Percentiles rank a stretch among this genome's conserved stretches.
Conservation (phyloP, 2,888 invertebrate species). For the Tanytarsus gracilentus region DNA sequence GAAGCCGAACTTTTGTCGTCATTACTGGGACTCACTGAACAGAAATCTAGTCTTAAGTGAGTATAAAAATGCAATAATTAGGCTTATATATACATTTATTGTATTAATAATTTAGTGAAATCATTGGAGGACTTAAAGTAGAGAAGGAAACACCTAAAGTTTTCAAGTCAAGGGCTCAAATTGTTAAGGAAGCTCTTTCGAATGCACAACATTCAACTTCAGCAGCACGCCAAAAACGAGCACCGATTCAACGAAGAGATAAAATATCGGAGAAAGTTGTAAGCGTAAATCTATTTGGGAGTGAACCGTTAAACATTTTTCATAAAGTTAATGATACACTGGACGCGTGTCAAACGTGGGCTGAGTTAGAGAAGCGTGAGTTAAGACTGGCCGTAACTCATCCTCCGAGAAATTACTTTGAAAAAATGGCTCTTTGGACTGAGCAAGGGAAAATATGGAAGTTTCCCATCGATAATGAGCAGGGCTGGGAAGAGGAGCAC, state of each 20-base stretch:
- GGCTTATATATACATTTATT: constrained; percentile 14
- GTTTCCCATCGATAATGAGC: constrained; percentile 96
- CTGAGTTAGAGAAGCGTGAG: constrained; percentile 54
- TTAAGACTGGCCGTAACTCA: constrained; percentile 57
- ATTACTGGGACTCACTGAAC: constrained; percentile 46
- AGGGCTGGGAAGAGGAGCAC: constrained; percentile 62
- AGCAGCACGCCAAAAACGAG: neutral
- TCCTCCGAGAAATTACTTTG: constrained; percentile 79
- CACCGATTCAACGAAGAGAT: constrained; percentile 34
- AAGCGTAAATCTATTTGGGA: constrained; percentile 56
- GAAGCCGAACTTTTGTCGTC: constrained; percentile 65
- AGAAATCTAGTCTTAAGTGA: constrained; percentile 32
- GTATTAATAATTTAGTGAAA: constrained; percentile 48
- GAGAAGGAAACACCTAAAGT: constrained; percentile 40
- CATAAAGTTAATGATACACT: constrained; percentile 35
- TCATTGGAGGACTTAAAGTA: constrained; percentile 69
- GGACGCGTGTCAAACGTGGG: constrained; percentile 57
- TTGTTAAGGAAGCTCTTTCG: constrained; percentile 41
- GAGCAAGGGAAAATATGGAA: constrained; percentile 91
- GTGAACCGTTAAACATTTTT: constrained; percentile 57
- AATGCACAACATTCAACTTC: constrained; percentile 30
- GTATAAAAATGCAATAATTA: neutral
- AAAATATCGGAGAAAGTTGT: constrained; percentile 31
- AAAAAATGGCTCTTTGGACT: constrained; percentile 91
- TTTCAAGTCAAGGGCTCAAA: constrained; percentile 37